Percentiles rank a stretch among this genome's conserved stretches.
Evolutionary conservation across 2,888 invertebrate genomes (phyloP).

Genomic region (Latrodectus hesperus): DNA sequence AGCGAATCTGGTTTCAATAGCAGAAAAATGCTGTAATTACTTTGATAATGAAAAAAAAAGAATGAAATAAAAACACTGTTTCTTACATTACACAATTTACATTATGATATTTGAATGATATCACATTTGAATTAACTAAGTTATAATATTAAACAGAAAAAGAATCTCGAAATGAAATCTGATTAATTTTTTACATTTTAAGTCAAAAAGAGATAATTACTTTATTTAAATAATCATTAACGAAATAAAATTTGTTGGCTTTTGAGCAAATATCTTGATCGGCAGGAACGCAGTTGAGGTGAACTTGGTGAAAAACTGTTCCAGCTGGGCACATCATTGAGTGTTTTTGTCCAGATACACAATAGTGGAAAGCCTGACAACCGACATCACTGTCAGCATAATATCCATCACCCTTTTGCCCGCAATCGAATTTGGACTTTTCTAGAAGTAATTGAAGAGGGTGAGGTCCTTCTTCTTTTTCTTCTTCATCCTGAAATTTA

Average conservation of each 20-base stretch:
- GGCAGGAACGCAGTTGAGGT: slow-evolving; percentile 94
- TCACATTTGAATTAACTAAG: too few relatives aligned
- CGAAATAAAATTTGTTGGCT: slow-evolving; percentile 91
- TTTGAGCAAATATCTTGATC: slow-evolving; percentile 90
- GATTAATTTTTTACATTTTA: neutral
- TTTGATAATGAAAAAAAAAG: too few relatives aligned
- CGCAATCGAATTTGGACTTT: slow-evolving; percentile 89
- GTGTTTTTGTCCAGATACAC: slow-evolving; percentile 86
- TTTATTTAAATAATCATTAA: slow-evolving; percentile 93
- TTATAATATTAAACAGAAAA: too few relatives aligned
- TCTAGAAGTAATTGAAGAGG: slow-evolving; percentile 85
- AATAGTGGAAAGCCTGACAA: slow-evolving; percentile 95
- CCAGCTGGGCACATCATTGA: slow-evolving; percentile 96
- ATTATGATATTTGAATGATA: too few relatives aligned
- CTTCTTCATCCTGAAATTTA: slow-evolving; percentile 73
- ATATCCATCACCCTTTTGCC: slow-evolving; percentile 88
- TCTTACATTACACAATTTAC: too few relatives aligned
- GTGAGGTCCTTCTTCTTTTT: slow-evolving; percentile 86
- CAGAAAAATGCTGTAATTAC: too few relatives aligned
- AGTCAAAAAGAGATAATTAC: slow-evolving; percentile 76
- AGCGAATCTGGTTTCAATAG: too few relatives aligned
- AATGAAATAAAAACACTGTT: too few relatives aligned
- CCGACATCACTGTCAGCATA: slow-evolving; percentile 91
- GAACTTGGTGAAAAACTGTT: slow-evolving; percentile 91
- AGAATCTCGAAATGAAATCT: neutral